Evolutionary conservation across 2,888 invertebrate species (phyloP), one percentile per base, ranked within the genome.

Genomic region (Listrodromus nycthemerus): DNA sequence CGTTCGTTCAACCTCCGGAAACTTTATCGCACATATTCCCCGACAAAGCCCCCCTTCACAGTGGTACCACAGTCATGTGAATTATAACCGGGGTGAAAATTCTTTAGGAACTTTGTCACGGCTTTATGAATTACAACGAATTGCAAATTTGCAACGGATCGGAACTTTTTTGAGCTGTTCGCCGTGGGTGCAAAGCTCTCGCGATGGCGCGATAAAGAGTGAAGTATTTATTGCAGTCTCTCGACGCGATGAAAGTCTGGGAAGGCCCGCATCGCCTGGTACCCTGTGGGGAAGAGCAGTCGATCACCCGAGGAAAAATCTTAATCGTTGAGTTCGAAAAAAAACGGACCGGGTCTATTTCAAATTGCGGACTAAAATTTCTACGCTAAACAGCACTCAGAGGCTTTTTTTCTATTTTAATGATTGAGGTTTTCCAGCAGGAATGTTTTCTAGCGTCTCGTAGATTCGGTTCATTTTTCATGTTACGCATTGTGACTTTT

Each of bases 1-100:
- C 81, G 41, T 70, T 52, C 63, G 48, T 79, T 30, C 27, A 61
- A 61, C 61, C 30, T 30, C 6, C 30, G 27, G 10, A 16, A 69
- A 30, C 48, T 19, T n/a, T 50, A 69, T 50, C 50, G 52, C 48
- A 19, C 27, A 0, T n/a, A 48, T 30, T 30, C 48, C 48, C 24
- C 10, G 24, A 24, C 55, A 21, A 55, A 10, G 48, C 21, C 65
- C 16, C 48, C 16, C 48, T 6, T 48, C 19, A 27, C 10, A 61
- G 61, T 16, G 7, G 10, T 30, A 61, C 30, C 61, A 1, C 50
- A 52, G 61, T 61, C 27, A 24, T 24, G 24, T 55, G 55, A 55
- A 55, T 55, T 55, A 55, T 55, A 55, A 19, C 21, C 66, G 41
- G 19, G 6, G 5, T 4, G 8, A 4, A 37, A 41, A 41, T 10